phyloP scores from a whole-genome alignment of 2,797 vertebrate species.

The Tokudaia muenninki region DNA sequence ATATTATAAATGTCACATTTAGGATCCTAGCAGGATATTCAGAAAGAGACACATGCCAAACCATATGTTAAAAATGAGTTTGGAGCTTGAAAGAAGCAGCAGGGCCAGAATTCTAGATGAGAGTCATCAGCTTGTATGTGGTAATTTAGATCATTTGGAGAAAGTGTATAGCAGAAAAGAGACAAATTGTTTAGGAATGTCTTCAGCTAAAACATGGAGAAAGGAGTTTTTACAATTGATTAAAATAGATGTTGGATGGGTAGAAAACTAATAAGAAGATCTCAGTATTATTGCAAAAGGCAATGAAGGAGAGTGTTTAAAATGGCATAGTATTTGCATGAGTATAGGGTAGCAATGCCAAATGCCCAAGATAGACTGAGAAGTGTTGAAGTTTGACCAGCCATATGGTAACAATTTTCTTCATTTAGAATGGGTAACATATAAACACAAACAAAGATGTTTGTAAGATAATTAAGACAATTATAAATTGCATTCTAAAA shows the following conservation, averaged over 20 bases:
- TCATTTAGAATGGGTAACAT: background rate
- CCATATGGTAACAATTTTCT: background rate
- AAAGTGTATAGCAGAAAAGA: background rate
- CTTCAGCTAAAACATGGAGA: background rate
- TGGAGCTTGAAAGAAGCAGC: background rate
- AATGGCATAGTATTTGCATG: background rate
- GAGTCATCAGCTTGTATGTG: constrained; percentile 33
- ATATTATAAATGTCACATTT: constrained; percentile 67
- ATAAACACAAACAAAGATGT: background rate
- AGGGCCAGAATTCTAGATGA: constrained; percentile 19
- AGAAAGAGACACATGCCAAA: constrained; percentile 22
- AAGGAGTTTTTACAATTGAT: background rate
- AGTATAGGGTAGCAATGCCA: background rate
- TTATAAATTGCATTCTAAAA: background rate
- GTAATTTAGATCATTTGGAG: constrained; percentile 8
- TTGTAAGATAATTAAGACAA: background rate
- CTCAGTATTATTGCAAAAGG: background rate
- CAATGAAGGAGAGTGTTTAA: background rate
- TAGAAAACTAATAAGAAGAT: background rate
- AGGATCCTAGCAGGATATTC: constrained; percentile 53
- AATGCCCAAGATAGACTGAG: background rate
- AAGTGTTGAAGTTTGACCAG: background rate
- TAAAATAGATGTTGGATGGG: background rate
- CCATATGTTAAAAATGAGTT: constrained; percentile 40
- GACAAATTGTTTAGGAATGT: background rate